Base-by-base conservation (phyloP, 2,797 vertebrate genomes). In the Buceros bicornis region DNA sequence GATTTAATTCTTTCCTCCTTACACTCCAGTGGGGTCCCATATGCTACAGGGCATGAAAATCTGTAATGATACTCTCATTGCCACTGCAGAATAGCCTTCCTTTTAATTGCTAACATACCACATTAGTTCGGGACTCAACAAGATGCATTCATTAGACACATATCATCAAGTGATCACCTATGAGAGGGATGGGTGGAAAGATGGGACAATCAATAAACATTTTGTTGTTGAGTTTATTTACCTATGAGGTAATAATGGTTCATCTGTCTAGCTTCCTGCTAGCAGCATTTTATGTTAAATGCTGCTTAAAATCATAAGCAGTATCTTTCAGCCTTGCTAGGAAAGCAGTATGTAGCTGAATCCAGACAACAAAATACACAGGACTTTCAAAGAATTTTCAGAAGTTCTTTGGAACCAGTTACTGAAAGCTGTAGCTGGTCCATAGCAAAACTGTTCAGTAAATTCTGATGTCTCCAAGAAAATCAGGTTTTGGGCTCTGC, bases 131-230 rank as follows among this genome's bases (percentile, higher is more conserved):
- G 16, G 24, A 69, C 18, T 83, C 80, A 10, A 56, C 24, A 70
- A 40, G n/a, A 48, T 69, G 12, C 0, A 0, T 69, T 86, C 4
- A 3, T 86, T 83, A 28, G 22, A 45, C 11, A 71, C 9, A 3
- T 54, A 11, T 50, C 11, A 25, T 86, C 58, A 53, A 2, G 48
- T 6, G 1, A 42, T 79, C 0, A 1, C 35, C 16, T 1, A 0
- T 64, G 58, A 50, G 43, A 80, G 31, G 26, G 13, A 12, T 33
- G 29, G 18, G 8, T 91, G 45, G 20, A 72, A 90, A 65, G 60
- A 69, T 26, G 33, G 33, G 16, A 20, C 16, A 16, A 12, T 69
- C 54, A 77, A 28, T 54, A 67, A 82, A 54, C 6, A 6, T 17
- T 82, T 76, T 9, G 17, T 51, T 56, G 22, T 47, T 69, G 42